Evolutionary conservation across 2,797 vertebrate species (phyloP), one percentile per base, ranked within the genome.

Genomic region (Malurus splendens): DNA sequence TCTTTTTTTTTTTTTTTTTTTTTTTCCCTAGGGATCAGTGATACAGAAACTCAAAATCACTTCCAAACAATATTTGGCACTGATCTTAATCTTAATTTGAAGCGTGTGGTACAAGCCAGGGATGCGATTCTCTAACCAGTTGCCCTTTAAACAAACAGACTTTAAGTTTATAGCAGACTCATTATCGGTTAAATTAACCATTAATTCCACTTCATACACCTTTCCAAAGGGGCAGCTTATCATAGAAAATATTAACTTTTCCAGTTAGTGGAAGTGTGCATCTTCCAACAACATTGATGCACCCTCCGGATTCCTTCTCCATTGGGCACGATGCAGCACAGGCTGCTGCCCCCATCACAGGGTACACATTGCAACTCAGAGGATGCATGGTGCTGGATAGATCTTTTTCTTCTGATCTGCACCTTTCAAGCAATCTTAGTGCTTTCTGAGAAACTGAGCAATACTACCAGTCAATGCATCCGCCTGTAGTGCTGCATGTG

Each of bases 31-130:
- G 19, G 19, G 25, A 77, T 51, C n/a, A 71, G 30, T 36, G 23
- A 71, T 47, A 74, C 3, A 82, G 62, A 75, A 81, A 87, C 81
- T 77, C 51, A 87, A 75, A 90, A 90, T 89, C 20, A 38, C 33
- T 90, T 85, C 57, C 80, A 70, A 82, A 87, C 50, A 39, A 54
- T 64, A 82, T 87, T 92, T 93, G 87, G 73, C 73, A 71, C 59
- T 71, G 42, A 61, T 93, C 57, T 82, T 76, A 71, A 25, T 67
- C 66, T 91, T 86, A 82, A 93, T 93, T 92, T 87, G 73, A 75
- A 93, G 57, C 82, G 85, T 71, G 82, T 82, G 68, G 61, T 45
- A 28, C 45, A 74, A 91, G 36, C 51, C 73, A 93, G 51, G 87
- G 18, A 78, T 65, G 32, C 33, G 51, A 55, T 89, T 83, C 87